Conservation (phyloP, 1,140 invertebrate genomes). For the Heliconius himera region DNA sequence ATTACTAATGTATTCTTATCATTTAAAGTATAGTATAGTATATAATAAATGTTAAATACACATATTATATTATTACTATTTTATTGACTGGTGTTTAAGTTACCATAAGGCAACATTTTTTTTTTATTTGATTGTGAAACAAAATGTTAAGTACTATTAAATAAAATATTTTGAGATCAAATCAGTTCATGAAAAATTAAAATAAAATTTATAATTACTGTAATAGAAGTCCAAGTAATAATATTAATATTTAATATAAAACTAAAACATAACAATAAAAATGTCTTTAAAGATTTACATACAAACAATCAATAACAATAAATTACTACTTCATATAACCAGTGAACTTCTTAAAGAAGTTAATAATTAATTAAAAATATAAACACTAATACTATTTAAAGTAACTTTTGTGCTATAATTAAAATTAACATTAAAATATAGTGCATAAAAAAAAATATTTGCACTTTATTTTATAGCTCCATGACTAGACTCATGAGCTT, state of each 20-base stretch:
- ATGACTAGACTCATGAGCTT: constrained; percentile 49
- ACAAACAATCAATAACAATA: constrained; percentile 15
- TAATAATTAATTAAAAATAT: constrained; percentile 18
- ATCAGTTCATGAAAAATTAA: not conserved
- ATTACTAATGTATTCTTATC: constrained; percentile 14
- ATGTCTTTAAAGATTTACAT: constrained; percentile 8
- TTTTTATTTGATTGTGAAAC: constrained; percentile 4
- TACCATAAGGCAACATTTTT: constrained; percentile 14
- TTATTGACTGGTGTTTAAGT: constrained; percentile 16
- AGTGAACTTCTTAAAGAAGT: constrained; percentile 34
- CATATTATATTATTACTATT: constrained; percentile 3
- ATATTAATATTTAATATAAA: constrained; percentile 18
- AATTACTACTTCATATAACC: constrained; percentile 7
- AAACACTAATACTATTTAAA: constrained; percentile 17
- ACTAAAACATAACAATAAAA: constrained; percentile 16
- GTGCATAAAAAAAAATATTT: constrained; percentile 29
- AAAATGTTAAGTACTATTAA: constrained; percentile 13
- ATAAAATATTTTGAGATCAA: constrained; percentile 2
- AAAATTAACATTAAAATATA: constrained; percentile 25
- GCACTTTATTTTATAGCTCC: constrained; percentile 39
- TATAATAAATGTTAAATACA: constrained; percentile 16
- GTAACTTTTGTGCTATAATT: constrained; percentile 35
- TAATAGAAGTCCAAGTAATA: not conserved
- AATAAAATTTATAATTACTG: not conserved
- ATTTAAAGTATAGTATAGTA: not conserved